A percentile compares a stretch with the other conserved stretches of the same genome.
Evolutionary conservation across 92 coral and sea anemone genomes (phyloP).

Genomic region (Bergia sp.): DNA sequence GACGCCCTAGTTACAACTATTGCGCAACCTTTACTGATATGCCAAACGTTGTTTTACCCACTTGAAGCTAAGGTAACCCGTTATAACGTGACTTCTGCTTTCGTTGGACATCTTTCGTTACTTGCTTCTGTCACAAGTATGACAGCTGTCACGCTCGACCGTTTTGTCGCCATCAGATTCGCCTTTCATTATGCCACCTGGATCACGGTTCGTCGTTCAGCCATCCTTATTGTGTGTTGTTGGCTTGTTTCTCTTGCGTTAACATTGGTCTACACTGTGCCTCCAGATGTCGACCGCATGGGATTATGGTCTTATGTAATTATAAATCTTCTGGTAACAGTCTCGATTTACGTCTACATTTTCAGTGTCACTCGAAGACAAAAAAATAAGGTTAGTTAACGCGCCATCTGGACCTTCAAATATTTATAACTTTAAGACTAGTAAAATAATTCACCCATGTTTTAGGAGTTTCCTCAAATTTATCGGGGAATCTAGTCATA

Average conservation of each 20-base stretch:
- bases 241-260: not conserved
- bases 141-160: conserved; percentile 2
- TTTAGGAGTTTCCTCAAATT: too few species aligned
- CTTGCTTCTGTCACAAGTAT: not conserved
- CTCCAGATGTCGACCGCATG: not conserved
- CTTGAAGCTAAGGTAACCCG: too few species aligned
- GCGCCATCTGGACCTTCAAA: too few species aligned
- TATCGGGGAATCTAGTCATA: too few species aligned
- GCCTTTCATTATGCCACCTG: conserved; percentile 10
- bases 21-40: not conserved
- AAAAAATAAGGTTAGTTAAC: not conserved
- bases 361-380: not conserved
- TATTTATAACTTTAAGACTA: too few species aligned
- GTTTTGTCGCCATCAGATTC: too few species aligned
- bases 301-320: not conserved
- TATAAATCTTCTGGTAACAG: not conserved
- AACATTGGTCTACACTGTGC: not conserved
- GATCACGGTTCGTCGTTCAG: conserved; percentile 27
- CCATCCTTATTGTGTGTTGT: too few species aligned
- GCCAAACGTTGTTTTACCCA: not conserved
- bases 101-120: not conserved
- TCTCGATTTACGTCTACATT: not conserved
- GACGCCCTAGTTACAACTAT: not conserved
- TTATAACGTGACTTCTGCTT: not conserved
- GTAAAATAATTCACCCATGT: too few species aligned